phyloP scores from a whole-genome alignment of 2,888 invertebrate genomes.

The Ditylenchus weischeri region DNA sequence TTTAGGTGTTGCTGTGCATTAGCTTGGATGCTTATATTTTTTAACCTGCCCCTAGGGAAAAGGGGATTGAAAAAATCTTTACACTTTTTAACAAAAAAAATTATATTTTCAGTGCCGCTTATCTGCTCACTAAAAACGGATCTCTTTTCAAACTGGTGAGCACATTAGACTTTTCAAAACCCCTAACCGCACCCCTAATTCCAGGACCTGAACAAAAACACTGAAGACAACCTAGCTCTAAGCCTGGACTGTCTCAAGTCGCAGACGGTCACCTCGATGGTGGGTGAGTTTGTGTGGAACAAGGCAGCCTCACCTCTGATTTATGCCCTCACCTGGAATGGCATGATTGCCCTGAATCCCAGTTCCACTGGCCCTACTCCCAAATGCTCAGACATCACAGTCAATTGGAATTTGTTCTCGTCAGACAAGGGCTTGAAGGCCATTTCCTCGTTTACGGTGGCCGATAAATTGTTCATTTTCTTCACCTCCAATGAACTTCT shows the following conservation, averaged over 20 bases:
- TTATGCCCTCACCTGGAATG: slow-evolving; percentile 57
- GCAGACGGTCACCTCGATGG: slow-evolving; percentile 49
- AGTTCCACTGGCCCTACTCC: slow-evolving; percentile 9
- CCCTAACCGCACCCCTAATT: too few species aligned
- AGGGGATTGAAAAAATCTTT: background rate
- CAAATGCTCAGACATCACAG: slow-evolving; percentile 51
- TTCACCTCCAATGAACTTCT: slow-evolving; percentile 52
- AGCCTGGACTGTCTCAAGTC: slow-evolving; percentile 46
- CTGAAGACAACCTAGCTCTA: slow-evolving; percentile 51
- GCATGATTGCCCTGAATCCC: slow-evolving; percentile 39
- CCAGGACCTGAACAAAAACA: slow-evolving; percentile 41
- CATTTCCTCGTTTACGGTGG: slow-evolving; percentile 53
- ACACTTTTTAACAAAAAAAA: background rate
- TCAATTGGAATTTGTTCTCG: slow-evolving; percentile 45
- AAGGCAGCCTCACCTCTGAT: slow-evolving; percentile 52
- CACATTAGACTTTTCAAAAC: too few species aligned
- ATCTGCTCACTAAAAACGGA: slow-evolving; percentile 54
- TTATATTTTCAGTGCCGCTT: slow-evolving; percentile 45
- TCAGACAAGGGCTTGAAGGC: slow-evolving; percentile 53
- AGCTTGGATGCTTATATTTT: background rate
- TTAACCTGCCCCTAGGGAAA: background rate
- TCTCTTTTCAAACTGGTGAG: slow-evolving; percentile 46
- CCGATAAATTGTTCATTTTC: slow-evolving; percentile 56
- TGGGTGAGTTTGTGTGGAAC: slow-evolving; percentile 54
- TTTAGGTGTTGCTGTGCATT: too few species aligned